Base-by-base conservation (phyloP, 2,888 invertebrate species). In the Folsomia candida region DNA sequence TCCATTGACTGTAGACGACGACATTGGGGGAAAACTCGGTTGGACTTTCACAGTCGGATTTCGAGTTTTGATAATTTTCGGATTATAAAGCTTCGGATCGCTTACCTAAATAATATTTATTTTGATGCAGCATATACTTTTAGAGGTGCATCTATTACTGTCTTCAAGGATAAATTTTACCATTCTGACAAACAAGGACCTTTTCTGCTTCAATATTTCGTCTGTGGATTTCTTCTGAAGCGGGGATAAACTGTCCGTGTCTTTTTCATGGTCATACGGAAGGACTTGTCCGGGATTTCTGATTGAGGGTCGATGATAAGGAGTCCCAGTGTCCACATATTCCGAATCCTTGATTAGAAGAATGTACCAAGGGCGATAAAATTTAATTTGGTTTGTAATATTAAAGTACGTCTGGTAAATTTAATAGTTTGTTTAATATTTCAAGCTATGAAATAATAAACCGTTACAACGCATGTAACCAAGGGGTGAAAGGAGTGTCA, bases 111-210 rank as follows among this genome's bases (percentile, higher is more conserved):
- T 57, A 51, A 26, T 20, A 26, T 28, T 14, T 24, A 20, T 27
- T 18, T 61, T 37, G 29, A 60, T n/a, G n/a, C n/a, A n/a, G n/a
- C n/a, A n/a, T n/a, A n/a, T 22, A 11, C 9, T 24, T 57, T 57
- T 9, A 57, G 57, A 61, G 27, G 9, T 6, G 26, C 25, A 54
- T n/a, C n/a, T n/a, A 11, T 29, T 29, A 37, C 24, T 22, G 51
- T 14, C 20, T 24, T 61, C 22, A 51, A 26, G 28, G 51, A 25
- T 58, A 37, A 47, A 26, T 11, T 64, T 70, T 76, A 95, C 96
- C 97, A 97, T 97, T 64, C 97, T 91, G 70, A 97, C 97, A 85
- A 97, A 95, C 87, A 96, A 96, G 18, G 95, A 94, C 67, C 97
- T 88, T 84, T 95, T 94, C 84, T 94, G 91, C 9, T 93, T 92